Percentiles rank a stretch among this genome's conserved stretches.
phyloP scores from a whole-genome alignment of 2,797 vertebrate species.

The Chanos chanos region DNA sequence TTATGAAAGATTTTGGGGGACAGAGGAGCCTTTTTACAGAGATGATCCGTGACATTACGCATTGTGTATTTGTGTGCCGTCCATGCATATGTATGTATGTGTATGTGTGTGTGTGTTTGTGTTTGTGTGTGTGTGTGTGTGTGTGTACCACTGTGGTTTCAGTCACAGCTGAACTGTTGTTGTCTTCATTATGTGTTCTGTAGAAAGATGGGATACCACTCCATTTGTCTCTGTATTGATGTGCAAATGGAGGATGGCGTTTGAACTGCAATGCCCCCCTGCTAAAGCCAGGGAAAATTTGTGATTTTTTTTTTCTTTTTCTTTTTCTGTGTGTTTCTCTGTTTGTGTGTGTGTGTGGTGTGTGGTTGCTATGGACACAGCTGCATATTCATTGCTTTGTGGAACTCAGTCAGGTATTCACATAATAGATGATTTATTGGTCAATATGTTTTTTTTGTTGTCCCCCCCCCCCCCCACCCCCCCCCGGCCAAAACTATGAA shows the following conservation, averaged over 20 bases:
- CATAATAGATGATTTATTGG: too few species aligned
- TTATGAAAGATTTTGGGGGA: conserved; percentile 32
- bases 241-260: conserved; percentile 28
- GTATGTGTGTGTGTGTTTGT: too few species aligned
- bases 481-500: too few species aligned
- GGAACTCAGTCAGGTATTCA: too few species aligned
- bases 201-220: conserved; percentile 19
- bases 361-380: conserved; percentile 28
- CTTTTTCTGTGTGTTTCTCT: conserved; percentile 9
- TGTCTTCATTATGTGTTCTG: conserved; percentile 33
- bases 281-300: conserved; percentile 19
- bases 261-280: conserved; percentile 18
- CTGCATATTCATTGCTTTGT: neutral
- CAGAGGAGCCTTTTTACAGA: conserved; percentile 12
- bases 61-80: too few species aligned
- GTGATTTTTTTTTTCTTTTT: too few species aligned
- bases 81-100: too few species aligned
- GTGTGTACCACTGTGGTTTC: conserved; percentile 29
- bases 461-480: too few species aligned
- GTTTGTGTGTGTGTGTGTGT: too few species aligned
- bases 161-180: conserved; percentile 34
- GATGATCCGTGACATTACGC: conserved; percentile 23
- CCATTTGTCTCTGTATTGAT: conserved; percentile 39
- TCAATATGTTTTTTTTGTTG: too few species aligned
- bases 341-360: too few species aligned